These are phyloP conservation scores for Elachura formosa DNA, from an alignment of 2,113 vertebrate genomes.

Conservation along the genomic window DNA sequence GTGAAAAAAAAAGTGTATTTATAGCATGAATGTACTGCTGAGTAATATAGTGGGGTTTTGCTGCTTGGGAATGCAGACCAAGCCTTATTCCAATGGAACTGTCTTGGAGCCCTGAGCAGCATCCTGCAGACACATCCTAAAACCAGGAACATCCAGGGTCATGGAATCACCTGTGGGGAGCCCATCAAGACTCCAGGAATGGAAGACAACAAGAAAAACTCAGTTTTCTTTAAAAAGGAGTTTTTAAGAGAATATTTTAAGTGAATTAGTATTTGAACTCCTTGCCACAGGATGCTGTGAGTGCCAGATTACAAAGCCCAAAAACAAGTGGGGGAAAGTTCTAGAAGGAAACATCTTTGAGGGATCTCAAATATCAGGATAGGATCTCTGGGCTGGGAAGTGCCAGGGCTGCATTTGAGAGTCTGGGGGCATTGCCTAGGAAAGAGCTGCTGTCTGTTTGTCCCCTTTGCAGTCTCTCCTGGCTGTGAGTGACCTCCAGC, in stretches of 20 bases:
- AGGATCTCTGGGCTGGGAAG: not conserved
- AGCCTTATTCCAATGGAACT: not conserved
- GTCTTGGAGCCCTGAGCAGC: not conserved
- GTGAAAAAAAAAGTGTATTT: not conserved
- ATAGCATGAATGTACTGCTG: constrained; percentile 19
- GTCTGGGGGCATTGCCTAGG: not conserved
- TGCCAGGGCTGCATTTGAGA: not conserved
- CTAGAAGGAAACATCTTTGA: not conserved
- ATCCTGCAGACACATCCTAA: not conserved
- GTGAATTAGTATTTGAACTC: not conserved
- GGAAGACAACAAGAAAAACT: not conserved
- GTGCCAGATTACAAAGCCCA: not conserved
- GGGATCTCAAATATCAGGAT: not conserved
- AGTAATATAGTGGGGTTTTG: not conserved
- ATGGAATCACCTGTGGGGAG: not conserved
- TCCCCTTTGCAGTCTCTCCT: not conserved
- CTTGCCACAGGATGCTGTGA: not conserved
- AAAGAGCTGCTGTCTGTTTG: not conserved
- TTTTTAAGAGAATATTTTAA: not conserved
- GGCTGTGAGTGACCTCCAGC: not conserved
- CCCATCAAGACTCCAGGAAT: not conserved
- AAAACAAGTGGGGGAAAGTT: not conserved
- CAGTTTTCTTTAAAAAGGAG: rapidly evolving
- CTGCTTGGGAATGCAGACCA: constrained; percentile 8
- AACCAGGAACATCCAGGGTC: not conserved